These are phyloP conservation scores for Acromyrmex heyeri DNA, from an alignment of 1,140 invertebrate species.

Conservation along the genomic window DNA sequence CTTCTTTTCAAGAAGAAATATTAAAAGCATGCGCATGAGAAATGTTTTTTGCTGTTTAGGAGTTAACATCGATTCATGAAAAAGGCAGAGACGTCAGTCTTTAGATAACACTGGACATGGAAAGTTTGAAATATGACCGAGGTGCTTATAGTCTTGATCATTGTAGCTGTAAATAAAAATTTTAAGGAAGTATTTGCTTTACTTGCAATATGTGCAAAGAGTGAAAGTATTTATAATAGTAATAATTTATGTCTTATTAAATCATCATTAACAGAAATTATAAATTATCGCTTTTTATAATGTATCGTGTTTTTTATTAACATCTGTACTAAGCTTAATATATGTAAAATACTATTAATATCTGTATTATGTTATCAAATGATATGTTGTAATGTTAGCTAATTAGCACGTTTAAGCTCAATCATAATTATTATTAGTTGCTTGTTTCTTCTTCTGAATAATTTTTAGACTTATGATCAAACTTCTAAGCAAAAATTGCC, in stretches of 20 bases:
- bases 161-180: background rate
- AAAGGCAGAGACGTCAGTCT: background rate
- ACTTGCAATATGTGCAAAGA: background rate
- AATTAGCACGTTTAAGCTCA: background rate
- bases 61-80: background rate
- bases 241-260: background rate
- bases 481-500: too few relatives aligned
- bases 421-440: background rate
- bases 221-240: background rate
- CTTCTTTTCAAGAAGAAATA: background rate
- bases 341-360: too few relatives aligned
- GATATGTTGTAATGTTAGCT: background rate
- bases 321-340: too few relatives aligned
- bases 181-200: background rate
- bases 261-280: background rate
- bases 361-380: background rate
- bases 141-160: background rate
- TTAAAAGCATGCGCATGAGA: background rate
- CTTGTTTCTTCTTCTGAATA: background rate
- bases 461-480: background rate
- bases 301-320: background rate
- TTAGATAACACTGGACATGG: background rate
- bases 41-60: background rate
- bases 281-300: background rate
- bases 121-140: background rate